A percentile compares a stretch with the other conserved stretches of the same genome.
Evolutionary conservation across 2,888 invertebrate species (phyloP).

Genomic region (Caenorhabditis doughertyi): DNA sequence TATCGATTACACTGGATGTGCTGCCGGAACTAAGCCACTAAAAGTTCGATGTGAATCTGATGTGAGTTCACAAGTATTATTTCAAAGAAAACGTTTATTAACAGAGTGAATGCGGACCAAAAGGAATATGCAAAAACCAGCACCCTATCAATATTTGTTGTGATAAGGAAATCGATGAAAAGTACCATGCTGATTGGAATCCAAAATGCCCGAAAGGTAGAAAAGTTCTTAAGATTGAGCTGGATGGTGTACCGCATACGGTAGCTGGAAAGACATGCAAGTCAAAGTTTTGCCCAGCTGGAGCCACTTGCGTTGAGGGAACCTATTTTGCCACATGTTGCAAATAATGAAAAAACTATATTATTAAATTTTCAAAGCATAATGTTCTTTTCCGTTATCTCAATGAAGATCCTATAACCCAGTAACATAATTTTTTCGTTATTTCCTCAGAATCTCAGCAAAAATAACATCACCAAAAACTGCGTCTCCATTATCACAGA

Average conservation of each 20-base stretch:
- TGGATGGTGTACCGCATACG: slow-evolving; percentile 48
- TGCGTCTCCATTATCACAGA: no score
- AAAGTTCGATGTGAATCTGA: neutral
- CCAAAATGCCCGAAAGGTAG: slow-evolving; percentile 64
- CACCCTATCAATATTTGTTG: slow-evolving; percentile 36
- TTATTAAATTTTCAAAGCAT: no score
- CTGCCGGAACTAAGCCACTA: neutral
- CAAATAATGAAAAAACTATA: no score
- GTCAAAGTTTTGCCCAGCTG: slow-evolving; percentile 66
- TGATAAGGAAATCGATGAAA: slow-evolving; percentile 43
- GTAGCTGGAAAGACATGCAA: slow-evolving; percentile 64
- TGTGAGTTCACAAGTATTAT: no score
- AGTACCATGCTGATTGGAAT: slow-evolving; percentile 54
- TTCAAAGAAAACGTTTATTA: no score
- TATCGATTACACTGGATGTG: slow-evolving; percentile 55
- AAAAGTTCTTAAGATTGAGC: slow-evolving; percentile 42
- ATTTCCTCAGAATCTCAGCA: no score
- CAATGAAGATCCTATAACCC: no score
- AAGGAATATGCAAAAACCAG: slow-evolving; percentile 10
- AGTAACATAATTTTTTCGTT: no score
- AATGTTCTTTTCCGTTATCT: no score
- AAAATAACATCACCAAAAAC: no score
- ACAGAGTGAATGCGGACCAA: slow-evolving; percentile 47
- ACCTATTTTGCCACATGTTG: slow-evolving; percentile 69
- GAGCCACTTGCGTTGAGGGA: slow-evolving; percentile 60